phyloP scores from a whole-genome alignment of 2,797 vertebrate species.

The Apogon talboti region DNA sequence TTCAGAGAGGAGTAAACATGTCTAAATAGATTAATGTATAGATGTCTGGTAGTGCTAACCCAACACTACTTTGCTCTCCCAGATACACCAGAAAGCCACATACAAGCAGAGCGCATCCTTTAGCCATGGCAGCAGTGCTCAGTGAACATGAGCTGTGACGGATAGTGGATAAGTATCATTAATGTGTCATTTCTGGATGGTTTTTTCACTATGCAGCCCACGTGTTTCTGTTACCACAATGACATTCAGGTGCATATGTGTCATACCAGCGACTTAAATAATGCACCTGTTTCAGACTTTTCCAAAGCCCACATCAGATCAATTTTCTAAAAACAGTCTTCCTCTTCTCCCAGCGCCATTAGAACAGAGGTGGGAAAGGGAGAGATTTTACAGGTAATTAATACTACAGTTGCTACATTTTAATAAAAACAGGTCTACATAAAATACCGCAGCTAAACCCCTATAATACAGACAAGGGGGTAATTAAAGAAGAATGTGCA shows the following conservation, averaged over 20 bases:
- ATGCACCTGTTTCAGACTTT: constrained; percentile 84
- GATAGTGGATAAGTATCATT: constrained; percentile 34
- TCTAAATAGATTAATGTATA: constrained; percentile 65
- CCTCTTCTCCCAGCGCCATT: constrained; percentile 85
- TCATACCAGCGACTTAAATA: constrained; percentile 85
- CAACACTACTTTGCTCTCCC: constrained; percentile 47
- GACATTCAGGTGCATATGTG: constrained; percentile 67
- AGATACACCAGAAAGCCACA: constrained; percentile 26
- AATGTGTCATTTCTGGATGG: constrained; percentile 35
- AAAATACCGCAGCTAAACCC: constrained; percentile 97
- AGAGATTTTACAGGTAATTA: constrained; percentile 96
- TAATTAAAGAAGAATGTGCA: constrained; percentile 96
- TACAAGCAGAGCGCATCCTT: constrained; percentile 54
- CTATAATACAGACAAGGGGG: constrained; percentile 90
- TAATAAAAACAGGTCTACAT: constrained; percentile 96
- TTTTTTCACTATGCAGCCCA: constrained; percentile 18
- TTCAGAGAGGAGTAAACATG: constrained; percentile 76
- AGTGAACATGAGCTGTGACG: constrained; percentile 45
- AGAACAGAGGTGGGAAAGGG: constrained; percentile 86
- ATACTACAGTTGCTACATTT: constrained; percentile 98
- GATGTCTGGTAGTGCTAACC: constrained; percentile 24
- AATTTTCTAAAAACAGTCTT: constrained; percentile 88
- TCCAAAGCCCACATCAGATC: constrained; percentile 93
- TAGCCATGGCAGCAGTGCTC: constrained; percentile 54
- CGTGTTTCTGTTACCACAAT: constrained; percentile 2